phyloP scores from a whole-genome alignment of 1,140 invertebrate genomes.

The Heliconius hewitsoni region DNA sequence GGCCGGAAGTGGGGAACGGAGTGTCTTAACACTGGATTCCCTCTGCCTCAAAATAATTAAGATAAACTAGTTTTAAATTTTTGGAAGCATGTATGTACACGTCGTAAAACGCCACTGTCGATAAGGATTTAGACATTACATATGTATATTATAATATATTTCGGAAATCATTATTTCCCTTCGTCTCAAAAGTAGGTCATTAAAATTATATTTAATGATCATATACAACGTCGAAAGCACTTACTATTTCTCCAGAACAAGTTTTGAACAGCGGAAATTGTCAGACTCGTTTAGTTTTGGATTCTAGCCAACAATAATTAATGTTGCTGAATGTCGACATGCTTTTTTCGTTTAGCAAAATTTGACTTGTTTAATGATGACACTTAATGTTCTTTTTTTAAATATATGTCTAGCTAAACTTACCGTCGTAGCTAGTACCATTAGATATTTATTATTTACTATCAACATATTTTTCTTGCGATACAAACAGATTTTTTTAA shows the following conservation, averaged over 20 bases:
- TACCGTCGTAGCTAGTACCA: no score
- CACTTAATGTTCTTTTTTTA: not conserved
- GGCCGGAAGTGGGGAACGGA: no score
- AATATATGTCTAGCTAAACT: not conserved
- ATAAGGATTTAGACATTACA: no score
- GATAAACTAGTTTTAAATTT: no score
- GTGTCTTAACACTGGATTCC: no score
- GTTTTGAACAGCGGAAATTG: conserved; percentile 33
- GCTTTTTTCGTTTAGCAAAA: conserved; percentile 27
- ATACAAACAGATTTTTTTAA: no score
- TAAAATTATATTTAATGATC: conserved; percentile 19
- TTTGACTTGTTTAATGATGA: conserved; percentile 12
- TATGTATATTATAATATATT: not conserved
- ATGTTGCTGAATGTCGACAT: conserved; percentile 31
- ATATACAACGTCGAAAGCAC: conserved; percentile 20
- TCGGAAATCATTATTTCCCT: not conserved
- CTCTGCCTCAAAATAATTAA: no score
- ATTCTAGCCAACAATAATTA: conserved; percentile 34
- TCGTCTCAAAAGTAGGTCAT: conserved; percentile 1
- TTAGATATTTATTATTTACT: no score
- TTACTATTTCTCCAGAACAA: conserved; percentile 32
- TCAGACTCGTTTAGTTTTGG: conserved; percentile 39
- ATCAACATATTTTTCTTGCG: no score
- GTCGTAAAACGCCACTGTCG: no score
- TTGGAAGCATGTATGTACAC: no score